phyloP scores from a whole-genome alignment of 1,140 invertebrate genomes.

The Ips nitidus region DNA sequence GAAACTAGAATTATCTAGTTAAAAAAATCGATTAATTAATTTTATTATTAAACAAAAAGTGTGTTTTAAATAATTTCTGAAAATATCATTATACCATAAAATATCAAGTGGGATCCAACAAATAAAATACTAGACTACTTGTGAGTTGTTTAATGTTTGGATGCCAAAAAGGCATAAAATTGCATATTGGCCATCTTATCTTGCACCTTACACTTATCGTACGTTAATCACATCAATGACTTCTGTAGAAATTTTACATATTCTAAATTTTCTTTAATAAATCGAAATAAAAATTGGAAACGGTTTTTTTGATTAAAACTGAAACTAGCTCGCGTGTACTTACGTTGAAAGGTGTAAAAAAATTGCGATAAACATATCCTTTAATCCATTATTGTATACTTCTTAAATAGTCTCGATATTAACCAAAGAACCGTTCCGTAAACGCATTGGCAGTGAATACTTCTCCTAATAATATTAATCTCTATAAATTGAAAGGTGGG shows the following conservation, averaged over 20 bases:
- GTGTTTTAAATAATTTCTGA: too few relatives aligned
- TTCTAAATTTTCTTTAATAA: conserved; percentile 10
- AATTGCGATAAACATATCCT: too few relatives aligned
- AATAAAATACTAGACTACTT: not conserved
- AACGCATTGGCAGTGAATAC: conserved; percentile 27
- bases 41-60: too few relatives aligned
- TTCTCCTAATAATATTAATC: conserved; percentile 13
- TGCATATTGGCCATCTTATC: conserved; percentile 24
- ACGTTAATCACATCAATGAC: conserved; percentile 28
- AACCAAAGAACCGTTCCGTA: conserved; percentile 1
- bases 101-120: too few relatives aligned
- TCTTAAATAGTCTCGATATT: not conserved
- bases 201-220: conserved; percentile 26
- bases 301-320: conserved; percentile 8
- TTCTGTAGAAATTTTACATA: conserved; percentile 22
- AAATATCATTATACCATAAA: too few relatives aligned
- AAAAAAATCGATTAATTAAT: too few relatives aligned
- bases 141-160: conserved; percentile 24
- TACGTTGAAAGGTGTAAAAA: not conserved
- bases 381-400: too few relatives aligned
- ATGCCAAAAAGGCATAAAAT: conserved; percentile 28
- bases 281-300: conserved; percentile 8
- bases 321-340: not conserved
- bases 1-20: not conserved
- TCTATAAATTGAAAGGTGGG: conserved; percentile 7